Percentiles rank a stretch among this genome's conserved stretches.
phyloP scores from a whole-genome alignment of 2,888 invertebrate genomes.

The Theretra japonica region DNA sequence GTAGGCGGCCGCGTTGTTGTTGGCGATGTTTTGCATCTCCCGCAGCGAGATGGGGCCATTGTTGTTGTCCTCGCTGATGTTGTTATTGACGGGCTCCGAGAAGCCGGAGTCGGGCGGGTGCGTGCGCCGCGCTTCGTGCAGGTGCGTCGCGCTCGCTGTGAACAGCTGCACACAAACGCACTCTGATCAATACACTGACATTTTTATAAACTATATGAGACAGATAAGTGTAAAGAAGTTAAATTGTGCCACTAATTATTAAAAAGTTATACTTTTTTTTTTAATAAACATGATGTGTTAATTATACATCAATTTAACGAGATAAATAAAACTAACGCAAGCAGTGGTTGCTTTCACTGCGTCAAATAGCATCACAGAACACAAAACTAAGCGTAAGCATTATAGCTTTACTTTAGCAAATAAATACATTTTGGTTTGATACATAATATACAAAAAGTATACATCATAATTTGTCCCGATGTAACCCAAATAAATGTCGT shows the following conservation, averaged over 20 bases:
- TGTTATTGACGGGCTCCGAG: slow-evolving; percentile 77
- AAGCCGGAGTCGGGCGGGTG: slow-evolving; percentile 76
- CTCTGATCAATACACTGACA: background rate
- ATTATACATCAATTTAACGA: background rate
- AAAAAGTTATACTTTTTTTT: background rate
- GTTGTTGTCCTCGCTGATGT: slow-evolving; percentile 82
- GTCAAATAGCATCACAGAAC: background rate
- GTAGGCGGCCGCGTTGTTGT: slow-evolving; percentile 83
- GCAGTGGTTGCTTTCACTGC: background rate
- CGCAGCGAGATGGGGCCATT: slow-evolving; percentile 83
- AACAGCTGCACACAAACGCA: slow-evolving; percentile 62
- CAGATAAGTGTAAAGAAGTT: background rate
- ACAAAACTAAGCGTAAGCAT: background rate
- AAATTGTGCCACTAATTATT: background rate
- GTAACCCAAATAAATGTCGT: too few relatives aligned
- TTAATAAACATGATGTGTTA: background rate
- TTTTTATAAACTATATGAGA: background rate
- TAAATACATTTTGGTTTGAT: too few relatives aligned
- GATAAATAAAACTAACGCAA: background rate
- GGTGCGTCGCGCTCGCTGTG: slow-evolving; percentile 72
- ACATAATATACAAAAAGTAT: too few relatives aligned
- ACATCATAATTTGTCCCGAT: too few relatives aligned
- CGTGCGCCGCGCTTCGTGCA: slow-evolving; percentile 71
- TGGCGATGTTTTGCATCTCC: slow-evolving; percentile 84
- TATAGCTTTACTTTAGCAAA: too few relatives aligned